Evolutionary conservation across 35 echinoderm and acorn worm species (phyloP), one percentile per base, ranked within the genome.

Genomic region (Apostichopus japonicus): DNA sequence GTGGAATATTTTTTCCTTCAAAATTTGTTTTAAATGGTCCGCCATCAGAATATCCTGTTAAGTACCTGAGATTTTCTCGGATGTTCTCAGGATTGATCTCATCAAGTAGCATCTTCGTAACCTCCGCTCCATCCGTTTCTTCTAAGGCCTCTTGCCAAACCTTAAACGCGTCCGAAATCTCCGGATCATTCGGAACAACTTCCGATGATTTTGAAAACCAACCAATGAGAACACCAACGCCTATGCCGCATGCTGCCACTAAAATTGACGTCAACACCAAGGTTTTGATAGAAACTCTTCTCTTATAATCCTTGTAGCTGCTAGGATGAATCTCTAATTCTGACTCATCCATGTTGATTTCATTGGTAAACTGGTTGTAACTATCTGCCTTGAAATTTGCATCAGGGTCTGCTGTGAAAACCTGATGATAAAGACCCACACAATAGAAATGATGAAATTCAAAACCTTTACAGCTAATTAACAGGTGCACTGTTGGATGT

Each of bases 11-110:
- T 44, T 44, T 4, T 3, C 33, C 0, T 44, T 44, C 33, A 44
- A 44, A 44, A 44, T 44, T 4, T 4, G 33, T 44, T 44, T 44
- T 44, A 44, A 44, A 44, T 44, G 33, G 33, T 44, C 33, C 33
- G 33, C 33, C 33, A 44, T 44, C 33, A 44, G 33, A 44, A 44
- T 44, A 44, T 44, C 33, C 33, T 0, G 2, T 44, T 44, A 44
- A 15, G 62, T 24, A 86, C 83, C 83, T 86, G 10, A 86, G 55
- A 86, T 54, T 54, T 86, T 86, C 83, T 24, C 58, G 13, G 9
- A 86, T 86, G 55, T 65, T 86, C 10, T 58, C 83, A 55, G 83
- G 52, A 57, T 57, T 54, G 17, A 86, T 59, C n/a, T 86, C 83
- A 55, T 57, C n/a, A 0, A 86, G 53, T 23, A 86, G 54, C 83